phyloP scores from a whole-genome alignment of 2,888 invertebrate genomes.

The Cistogaster globosa region DNA sequence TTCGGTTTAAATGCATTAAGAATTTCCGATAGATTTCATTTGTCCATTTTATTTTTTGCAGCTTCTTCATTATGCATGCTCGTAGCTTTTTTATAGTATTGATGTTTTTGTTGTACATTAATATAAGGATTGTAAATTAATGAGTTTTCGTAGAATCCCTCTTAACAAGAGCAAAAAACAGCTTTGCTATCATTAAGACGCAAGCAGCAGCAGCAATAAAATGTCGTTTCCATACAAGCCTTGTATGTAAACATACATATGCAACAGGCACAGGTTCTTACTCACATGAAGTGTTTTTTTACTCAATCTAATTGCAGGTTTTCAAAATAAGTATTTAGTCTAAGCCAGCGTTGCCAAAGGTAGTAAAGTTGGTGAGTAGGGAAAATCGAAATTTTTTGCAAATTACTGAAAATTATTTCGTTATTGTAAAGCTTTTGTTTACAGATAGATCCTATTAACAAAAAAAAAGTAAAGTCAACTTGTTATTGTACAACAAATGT shows the following conservation, averaged over 20 bases:
- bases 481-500: too few relatives aligned
- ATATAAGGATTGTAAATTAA: conserved; percentile 74
- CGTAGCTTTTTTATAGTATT: conserved; percentile 14
- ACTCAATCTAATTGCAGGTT: not conserved
- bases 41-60: not conserved
- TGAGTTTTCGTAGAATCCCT: conserved; percentile 77
- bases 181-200: conserved; percentile 6
- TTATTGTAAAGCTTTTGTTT: too few relatives aligned
- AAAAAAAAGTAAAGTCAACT: too few relatives aligned
- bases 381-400: too few relatives aligned
- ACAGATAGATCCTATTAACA: too few relatives aligned
- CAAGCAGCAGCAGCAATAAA: conserved; percentile 29
- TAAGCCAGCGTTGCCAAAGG: too few relatives aligned
- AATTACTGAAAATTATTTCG: too few relatives aligned
- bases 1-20: too few relatives aligned
- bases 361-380: too few relatives aligned
- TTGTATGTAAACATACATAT: not conserved
- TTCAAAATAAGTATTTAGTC: too few relatives aligned
- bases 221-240: conserved; percentile 2
- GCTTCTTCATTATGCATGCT: conserved; percentile 19
- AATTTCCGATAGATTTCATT: not conserved
- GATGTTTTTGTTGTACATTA: conserved; percentile 37
- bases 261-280: not conserved
- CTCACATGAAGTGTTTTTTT: not conserved
- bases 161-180: not conserved